Base-by-base conservation (phyloP, 2,797 vertebrate species). In the Sebastes iracundus region DNA sequence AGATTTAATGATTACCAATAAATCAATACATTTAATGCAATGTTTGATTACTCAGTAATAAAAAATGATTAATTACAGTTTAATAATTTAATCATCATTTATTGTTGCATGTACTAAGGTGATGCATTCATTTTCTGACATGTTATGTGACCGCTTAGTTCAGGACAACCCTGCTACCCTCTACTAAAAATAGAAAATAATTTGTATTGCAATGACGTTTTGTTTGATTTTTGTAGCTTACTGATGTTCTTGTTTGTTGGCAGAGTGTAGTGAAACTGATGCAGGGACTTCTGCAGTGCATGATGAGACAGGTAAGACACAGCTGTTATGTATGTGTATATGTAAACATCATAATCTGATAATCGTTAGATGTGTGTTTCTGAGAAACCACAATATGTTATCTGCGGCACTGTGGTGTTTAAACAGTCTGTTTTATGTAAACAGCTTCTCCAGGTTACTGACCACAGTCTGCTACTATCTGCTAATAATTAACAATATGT, bases 251-350 rank as follows among this genome's bases (percentile, higher is more conserved):
- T 79, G 62, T 90, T 38, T 94, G 91, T 92, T 86, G 77, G 22
- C 96, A 99, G 99, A 99, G 97, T 2, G 99, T 99, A 75, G 99
- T 99, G 87, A 99, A 99, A 90, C 96, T 99, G 92, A 99, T 99
- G 99, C 96, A 99, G 59, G 98, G 99, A 5, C 97, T 99, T 46
- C 92, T 99, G 13, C 98, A 98, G 80, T 99, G 98, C 92, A 99
- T 99, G 99, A 98, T 99, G 96, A 97, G 98, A 95, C 99, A 99
- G 97, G 99, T 99, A 95, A 91, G 84, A 13, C 16, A 0, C 14
- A 55, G 56, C 27, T 53, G 4, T 79, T 59, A 38, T 14, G 35
- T 38, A 38, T 38, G 12, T 74, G 14, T 4, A 22, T 1, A 35
- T 23, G 10, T 6, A 25, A 52, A 25, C 9, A 3, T 72, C 2